Evolutionary conservation across 53 echinoderm and acorn worm genomes (phyloP).

Genomic region (Actinopyga echinites): DNA sequence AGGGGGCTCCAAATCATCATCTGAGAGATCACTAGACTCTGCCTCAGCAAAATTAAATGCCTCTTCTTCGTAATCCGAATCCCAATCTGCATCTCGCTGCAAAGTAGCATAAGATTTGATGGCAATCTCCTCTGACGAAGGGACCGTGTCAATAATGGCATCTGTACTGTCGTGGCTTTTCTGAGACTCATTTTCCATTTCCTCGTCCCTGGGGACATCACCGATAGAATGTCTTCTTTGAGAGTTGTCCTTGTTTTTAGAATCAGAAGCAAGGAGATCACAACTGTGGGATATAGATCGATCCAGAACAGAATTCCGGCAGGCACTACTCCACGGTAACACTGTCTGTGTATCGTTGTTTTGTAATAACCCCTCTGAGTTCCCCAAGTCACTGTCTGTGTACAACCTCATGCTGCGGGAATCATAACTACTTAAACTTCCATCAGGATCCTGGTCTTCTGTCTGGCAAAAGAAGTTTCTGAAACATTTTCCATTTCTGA

Average conservation of each 20-base stretch:
- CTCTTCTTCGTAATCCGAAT: not conserved
- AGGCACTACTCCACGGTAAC: not conserved
- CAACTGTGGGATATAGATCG: constrained; percentile 24
- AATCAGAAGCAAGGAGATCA: not conserved
- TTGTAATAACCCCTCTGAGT: not conserved
- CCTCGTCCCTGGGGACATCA: not conserved
- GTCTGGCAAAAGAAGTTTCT: constrained; percentile 8
- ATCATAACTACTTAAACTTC: constrained; percentile 3
- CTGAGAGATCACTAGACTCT: constrained; percentile 1
- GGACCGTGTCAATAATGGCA: too few relatives aligned
- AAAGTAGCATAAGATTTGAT: constrained; percentile 28
- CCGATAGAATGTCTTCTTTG: constrained; percentile 21
- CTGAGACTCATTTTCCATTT: not conserved
- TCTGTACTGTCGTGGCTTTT: too few relatives aligned
- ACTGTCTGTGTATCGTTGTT: not conserved
- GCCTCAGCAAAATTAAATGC: not conserved
- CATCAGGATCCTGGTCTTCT: not conserved
- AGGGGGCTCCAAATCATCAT: not conserved
- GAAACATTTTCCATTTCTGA: not conserved
- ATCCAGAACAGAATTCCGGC: not conserved
- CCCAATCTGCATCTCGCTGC: constrained; percentile 21
- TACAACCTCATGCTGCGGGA: not conserved
- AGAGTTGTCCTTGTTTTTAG: not conserved
- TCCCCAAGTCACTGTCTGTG: not conserved
- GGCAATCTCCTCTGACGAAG: not conserved